Evolutionary conservation across 2,888 invertebrate species (phyloP).

Genomic region (Microctonus aethiopoides): DNA sequence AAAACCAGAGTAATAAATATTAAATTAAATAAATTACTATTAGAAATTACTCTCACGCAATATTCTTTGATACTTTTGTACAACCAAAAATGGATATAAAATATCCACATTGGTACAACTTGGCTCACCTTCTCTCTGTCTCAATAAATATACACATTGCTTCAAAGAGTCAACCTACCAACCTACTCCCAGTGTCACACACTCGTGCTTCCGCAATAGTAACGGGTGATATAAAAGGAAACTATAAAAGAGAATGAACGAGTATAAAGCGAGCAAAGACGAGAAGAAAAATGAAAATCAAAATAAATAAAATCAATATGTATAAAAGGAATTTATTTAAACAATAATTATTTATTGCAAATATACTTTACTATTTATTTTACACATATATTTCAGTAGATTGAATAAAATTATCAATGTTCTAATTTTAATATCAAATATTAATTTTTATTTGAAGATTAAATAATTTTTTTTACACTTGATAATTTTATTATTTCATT

Average conservation of each 20-base stretch:
- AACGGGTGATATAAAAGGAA: not conserved
- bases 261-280: not conserved
- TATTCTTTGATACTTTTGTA: not conserved
- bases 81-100: not conserved
- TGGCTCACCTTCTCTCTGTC: not conserved
- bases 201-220: not conserved
- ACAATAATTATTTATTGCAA: no score
- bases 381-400: no score
- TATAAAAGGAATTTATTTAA: not conserved
- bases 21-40: not conserved
- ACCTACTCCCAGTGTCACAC: conserved; percentile 18
- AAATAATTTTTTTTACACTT: no score
- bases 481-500: no score
- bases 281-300: not conserved
- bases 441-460: no score
- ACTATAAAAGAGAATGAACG: no score
- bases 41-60: not conserved
- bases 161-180: conserved; percentile 18
- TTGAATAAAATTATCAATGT: no score
- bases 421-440: no score
- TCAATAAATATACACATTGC: not conserved
- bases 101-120: not conserved
- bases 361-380: no score
- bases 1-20: not conserved
- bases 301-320: not conserved